Percentiles rank a stretch among this genome's conserved stretches.
These are phyloP conservation scores for Pachydiplax longipennis DNA, from an alignment of 2,888 invertebrate species.

Conservation along the genomic window DNA sequence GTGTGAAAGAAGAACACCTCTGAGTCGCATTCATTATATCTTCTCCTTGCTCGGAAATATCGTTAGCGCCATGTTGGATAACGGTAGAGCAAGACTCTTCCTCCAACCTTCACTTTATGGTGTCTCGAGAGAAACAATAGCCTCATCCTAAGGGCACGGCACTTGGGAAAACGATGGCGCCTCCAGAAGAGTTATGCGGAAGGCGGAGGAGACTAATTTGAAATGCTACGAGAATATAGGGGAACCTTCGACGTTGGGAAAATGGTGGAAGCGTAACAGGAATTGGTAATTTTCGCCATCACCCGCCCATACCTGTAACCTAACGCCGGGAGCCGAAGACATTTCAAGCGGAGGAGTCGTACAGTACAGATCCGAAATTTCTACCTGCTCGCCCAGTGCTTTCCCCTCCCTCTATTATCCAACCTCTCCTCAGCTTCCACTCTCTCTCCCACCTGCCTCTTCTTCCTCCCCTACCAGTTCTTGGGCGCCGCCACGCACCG, in stretches of 20 bases:
- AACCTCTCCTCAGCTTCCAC: neutral
- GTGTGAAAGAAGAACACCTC: neutral
- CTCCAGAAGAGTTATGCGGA: neutral
- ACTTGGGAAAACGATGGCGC: neutral
- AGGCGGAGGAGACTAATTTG: neutral
- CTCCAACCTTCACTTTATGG: neutral
- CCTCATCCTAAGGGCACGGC: neutral
- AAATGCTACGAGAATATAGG: neutral
- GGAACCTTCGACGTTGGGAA: neutral
- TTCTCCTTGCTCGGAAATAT: neutral
- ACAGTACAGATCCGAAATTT: slow-evolving; percentile 31
- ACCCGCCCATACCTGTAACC: neutral
- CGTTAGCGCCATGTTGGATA: neutral
- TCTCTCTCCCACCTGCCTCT: neutral
- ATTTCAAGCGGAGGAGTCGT: neutral
- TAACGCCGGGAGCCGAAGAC: neutral
- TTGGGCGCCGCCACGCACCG: neutral
- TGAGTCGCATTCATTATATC: neutral
- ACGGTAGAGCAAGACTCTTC: neutral
- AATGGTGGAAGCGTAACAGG: neutral
- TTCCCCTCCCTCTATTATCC: neutral
- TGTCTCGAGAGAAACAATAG: neutral
- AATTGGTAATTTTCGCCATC: neutral
- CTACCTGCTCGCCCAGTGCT: slow-evolving; percentile 2
- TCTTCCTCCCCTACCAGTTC: neutral